Evolutionary conservation across 2,113 vertebrate species (phyloP).

Genomic region (Microcebus murinus): DNA sequence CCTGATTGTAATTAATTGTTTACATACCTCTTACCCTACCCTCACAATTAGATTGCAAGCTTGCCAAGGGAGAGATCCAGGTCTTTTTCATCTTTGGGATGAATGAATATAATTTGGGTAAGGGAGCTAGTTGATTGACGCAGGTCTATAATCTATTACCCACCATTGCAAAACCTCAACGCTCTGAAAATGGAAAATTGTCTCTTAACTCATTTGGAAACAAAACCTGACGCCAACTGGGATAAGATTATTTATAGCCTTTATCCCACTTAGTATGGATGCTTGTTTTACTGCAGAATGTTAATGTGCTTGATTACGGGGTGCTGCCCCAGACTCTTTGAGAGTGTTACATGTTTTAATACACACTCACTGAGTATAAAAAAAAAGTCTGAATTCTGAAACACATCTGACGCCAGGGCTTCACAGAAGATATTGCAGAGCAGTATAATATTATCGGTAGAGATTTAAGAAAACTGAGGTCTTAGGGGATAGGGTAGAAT

Average conservation of each 20-base stretch:
- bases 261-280: neutral
- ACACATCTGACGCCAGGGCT: neutral
- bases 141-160: neutral
- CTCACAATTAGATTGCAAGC: neutral
- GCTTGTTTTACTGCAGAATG: slow-evolving; percentile 6
- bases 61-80: neutral
- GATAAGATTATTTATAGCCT: slow-evolving; percentile 26
- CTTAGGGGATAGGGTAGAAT: neutral
- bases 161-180: neutral
- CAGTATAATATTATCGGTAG: neutral
- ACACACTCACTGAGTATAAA: neutral
- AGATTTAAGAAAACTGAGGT: neutral
- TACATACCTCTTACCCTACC: neutral
- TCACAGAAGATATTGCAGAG: neutral
- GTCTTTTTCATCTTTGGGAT: neutral
- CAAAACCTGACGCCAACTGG: slow-evolving; percentile 10
- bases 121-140: neutral
- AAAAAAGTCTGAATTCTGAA: slow-evolving; percentile 1
- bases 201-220: slow-evolving; percentile 26
- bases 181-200: neutral
- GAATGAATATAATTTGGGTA: neutral
- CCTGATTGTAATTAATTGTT: neutral
- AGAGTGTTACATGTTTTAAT: neutral
- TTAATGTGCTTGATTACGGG: slow-evolving; percentile 21
- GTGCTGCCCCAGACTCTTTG: neutral